A percentile compares a stretch with the other conserved stretches of the same genome.
Conservation (phyloP, 2,888 invertebrate genomes). For the Anarsia innoxiella region DNA sequence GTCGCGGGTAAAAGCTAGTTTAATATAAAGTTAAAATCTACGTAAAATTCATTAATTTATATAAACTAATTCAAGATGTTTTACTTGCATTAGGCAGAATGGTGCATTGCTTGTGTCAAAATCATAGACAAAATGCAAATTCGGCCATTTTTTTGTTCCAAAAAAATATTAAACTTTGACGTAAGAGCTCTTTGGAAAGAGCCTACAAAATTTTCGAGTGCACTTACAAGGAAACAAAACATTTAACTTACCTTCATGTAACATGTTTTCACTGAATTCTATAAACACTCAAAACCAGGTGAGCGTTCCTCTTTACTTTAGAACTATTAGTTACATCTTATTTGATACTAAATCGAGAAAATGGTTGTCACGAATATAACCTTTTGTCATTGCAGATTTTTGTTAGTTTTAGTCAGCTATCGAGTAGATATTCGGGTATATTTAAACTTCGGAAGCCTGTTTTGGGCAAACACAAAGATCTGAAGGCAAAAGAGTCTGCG, state of each 20-base stretch:
- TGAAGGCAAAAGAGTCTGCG: slow-evolving; percentile 45
- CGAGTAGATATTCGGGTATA: slow-evolving; percentile 58
- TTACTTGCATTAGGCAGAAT: no score
- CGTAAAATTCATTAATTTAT: no score
- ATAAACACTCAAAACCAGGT: slow-evolving; percentile 72
- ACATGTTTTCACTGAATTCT: slow-evolving; percentile 75
- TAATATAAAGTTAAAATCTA: no score
- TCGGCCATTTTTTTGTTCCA: slow-evolving; percentile 43
- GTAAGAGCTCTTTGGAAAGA: slow-evolving; percentile 36
- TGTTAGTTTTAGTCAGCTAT: slow-evolving; percentile 69
- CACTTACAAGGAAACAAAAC: slow-evolving; percentile 57
- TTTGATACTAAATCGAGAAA: slow-evolving; percentile 20
- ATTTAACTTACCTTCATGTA: slow-evolving; percentile 64
- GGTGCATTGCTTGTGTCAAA: background rate
- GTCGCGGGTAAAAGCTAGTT: no score
- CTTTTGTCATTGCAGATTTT: slow-evolving; percentile 67
- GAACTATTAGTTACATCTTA: slow-evolving; percentile 7
- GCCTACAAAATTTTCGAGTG: slow-evolving; percentile 74
- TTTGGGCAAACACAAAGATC: slow-evolving; percentile 46
- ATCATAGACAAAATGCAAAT: slow-evolving; percentile 16
- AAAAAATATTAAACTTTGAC: slow-evolving; percentile 53
- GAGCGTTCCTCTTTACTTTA: slow-evolving; percentile 18
- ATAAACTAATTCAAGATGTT: no score
- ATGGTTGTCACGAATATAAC: slow-evolving; percentile 53
- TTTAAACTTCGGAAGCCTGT: slow-evolving; percentile 61